phyloP scores from a whole-genome alignment of 2,888 invertebrate species.

The Nephrotoma appendiculata region DNA sequence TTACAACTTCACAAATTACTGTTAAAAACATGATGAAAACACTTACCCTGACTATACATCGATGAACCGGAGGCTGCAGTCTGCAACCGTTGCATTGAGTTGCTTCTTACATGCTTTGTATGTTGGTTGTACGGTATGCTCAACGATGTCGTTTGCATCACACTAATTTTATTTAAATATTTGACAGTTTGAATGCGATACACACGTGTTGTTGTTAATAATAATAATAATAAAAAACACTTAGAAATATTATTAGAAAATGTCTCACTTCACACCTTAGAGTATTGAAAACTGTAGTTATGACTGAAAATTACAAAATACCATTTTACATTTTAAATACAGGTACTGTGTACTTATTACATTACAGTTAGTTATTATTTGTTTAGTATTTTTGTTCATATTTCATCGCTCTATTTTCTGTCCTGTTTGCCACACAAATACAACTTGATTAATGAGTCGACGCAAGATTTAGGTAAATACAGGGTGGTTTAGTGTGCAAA shows the following conservation, averaged over 20 bases:
- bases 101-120: background rate
- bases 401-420: background rate
- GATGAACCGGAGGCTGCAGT: background rate
- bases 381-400: background rate
- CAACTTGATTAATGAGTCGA: background rate
- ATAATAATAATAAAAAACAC: background rate
- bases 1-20: background rate
- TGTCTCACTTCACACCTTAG: background rate
- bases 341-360: background rate
- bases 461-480: background rate
- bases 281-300: background rate
- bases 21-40: too few species aligned
- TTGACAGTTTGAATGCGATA: background rate
- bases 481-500: background rate
- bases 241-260: background rate
- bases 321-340: background rate
- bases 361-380: background rate
- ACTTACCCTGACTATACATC: background rate
- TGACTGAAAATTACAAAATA: background rate
- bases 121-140: background rate
- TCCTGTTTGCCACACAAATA: background rate
- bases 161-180: background rate
- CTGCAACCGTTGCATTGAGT: background rate
- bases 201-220: background rate
- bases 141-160: background rate